phyloP scores from a whole-genome alignment of 2,888 invertebrate genomes.

The Archips xylosteana region DNA sequence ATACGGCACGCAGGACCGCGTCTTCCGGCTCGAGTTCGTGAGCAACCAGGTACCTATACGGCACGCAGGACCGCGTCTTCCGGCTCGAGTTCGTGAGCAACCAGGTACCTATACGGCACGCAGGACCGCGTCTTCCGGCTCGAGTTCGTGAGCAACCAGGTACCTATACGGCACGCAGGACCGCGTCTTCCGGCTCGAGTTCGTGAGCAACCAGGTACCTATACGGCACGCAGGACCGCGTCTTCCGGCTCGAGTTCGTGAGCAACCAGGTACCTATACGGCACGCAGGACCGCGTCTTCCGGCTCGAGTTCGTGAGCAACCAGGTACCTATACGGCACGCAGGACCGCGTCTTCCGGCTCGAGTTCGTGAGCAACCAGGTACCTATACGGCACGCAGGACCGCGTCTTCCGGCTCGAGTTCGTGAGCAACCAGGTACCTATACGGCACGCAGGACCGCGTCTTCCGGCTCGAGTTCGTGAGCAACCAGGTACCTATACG shows the following conservation, averaged over 20 bases:
- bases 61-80: constrained; percentile 94
- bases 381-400: constrained; percentile 96
- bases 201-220: too few species aligned
- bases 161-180: constrained; percentile 96
- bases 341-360: constrained; percentile 96
- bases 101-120: too few species aligned
- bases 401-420: constrained; percentile 96
- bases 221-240: constrained; percentile 95
- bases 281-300: constrained; percentile 94
- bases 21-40: constrained; percentile 97
- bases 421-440: too few species aligned
- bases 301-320: constrained; percentile 98
- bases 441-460: too few species aligned
- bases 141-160: too few species aligned
- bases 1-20: constrained; percentile 95
- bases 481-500: too few species aligned
- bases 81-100: constrained; percentile 98
- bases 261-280: too few species aligned
- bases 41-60: too few species aligned
- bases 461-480: too few species aligned
- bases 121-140: constrained; percentile 96
- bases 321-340: too few species aligned
- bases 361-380: too few species aligned
- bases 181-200: constrained; percentile 96
- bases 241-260: constrained; percentile 97